A percentile compares a stretch with the other conserved stretches of the same genome.
Conservation (phyloP, 2,113 vertebrate species). For the Mesitornis unicolor region DNA sequence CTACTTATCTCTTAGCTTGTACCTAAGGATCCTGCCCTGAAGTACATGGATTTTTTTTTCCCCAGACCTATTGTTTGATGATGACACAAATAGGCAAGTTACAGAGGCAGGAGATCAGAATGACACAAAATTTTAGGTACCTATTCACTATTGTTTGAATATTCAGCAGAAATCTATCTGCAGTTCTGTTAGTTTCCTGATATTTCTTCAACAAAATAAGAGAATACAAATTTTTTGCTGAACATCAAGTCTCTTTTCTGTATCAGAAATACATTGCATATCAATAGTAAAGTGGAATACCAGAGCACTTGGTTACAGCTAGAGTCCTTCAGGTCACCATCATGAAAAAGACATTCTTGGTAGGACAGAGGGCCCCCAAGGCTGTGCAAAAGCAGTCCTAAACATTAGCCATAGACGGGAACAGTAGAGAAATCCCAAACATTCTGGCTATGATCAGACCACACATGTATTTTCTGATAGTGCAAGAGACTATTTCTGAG, state of each 20-base stretch:
- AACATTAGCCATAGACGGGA: constrained; percentile 47
- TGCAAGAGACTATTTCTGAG: not conserved
- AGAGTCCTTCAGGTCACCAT: constrained; percentile 12
- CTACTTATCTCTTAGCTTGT: not conserved
- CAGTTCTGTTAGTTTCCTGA: not conserved
- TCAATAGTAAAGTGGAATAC: not conserved
- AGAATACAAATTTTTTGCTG: constrained; percentile 1
- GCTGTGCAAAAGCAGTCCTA: not conserved
- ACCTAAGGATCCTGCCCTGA: not conserved
- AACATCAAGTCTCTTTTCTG: constrained; percentile 33
- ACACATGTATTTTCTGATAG: not conserved
- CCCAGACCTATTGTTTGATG: not conserved
- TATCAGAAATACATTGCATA: not conserved
- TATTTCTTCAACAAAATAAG: not conserved
- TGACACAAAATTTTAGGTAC: not conserved
- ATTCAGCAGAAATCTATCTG: constrained; percentile 1
- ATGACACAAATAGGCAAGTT: not conserved
- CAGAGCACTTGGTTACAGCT: not conserved
- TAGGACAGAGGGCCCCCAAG: not conserved
- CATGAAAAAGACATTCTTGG: not conserved
- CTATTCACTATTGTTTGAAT: not conserved
- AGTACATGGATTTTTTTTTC: not conserved
- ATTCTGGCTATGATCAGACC: constrained; percentile 1
- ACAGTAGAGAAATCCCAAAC: constrained; percentile 29
- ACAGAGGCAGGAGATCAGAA: not conserved